A percentile compares a stretch with the other conserved stretches of the same genome.
These are phyloP conservation scores for Norana najaformis DNA, from an alignment of 2,888 invertebrate species.

Conservation along the genomic window DNA sequence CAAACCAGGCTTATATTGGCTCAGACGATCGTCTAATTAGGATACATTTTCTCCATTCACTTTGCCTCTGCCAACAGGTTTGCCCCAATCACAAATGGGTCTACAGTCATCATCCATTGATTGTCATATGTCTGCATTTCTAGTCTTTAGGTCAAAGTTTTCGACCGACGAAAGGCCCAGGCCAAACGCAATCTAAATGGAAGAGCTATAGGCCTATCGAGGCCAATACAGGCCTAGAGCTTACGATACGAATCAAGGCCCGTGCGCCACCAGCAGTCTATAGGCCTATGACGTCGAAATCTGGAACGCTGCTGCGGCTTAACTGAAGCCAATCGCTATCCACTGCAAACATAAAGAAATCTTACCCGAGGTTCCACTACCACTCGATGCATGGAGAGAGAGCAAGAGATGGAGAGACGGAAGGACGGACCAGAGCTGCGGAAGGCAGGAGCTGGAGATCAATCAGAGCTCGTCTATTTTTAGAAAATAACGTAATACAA, in stretches of 20 bases:
- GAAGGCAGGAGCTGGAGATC: not conserved
- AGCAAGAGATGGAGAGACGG: too few species aligned
- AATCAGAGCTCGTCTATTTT: not conserved
- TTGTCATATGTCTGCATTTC: not conserved
- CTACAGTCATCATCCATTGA: not conserved
- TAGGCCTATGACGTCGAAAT: not conserved
- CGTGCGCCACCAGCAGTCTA: not conserved
- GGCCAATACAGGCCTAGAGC: not conserved
- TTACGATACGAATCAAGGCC: not conserved
- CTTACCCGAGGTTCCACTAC: not conserved
- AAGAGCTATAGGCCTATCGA: not conserved
- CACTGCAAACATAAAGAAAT: not conserved
- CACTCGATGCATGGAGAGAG: not conserved
- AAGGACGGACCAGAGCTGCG: not conserved
- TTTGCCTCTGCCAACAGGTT: not conserved
- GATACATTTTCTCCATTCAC: too few species aligned
- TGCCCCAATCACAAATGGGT: not conserved
- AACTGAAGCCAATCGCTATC: not conserved
- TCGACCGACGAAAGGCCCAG: not conserved
- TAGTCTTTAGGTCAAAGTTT: not conserved
- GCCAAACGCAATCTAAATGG: not conserved
- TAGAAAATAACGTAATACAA: slow-evolving; percentile 17
- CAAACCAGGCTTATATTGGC: too few species aligned
- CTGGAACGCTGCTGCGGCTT: not conserved
- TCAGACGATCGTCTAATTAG: too few species aligned